Evolutionary conservation across 2,113 vertebrate genomes (phyloP).

Genomic region (Pyrgilauda ruficollis): DNA sequence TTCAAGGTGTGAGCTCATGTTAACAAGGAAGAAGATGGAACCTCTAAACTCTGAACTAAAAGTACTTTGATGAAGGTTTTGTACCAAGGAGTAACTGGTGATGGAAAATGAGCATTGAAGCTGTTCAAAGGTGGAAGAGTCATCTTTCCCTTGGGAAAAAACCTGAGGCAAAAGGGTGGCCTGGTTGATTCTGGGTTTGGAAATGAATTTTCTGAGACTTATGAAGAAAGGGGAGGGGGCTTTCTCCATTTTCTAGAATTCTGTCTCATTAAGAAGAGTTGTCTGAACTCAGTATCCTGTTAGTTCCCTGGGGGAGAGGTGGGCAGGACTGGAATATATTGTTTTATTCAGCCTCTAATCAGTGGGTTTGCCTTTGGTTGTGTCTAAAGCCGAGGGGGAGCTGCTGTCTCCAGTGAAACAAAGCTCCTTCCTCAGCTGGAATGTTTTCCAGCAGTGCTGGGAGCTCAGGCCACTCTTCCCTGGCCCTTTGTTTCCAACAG

Average conservation of each 20-base stretch:
- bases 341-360: not conserved
- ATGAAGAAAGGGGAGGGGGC: not conserved
- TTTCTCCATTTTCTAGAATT: not conserved
- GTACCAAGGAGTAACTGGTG: not conserved
- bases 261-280: not conserved
- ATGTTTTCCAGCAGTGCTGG: not conserved
- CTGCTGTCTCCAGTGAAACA: not conserved
- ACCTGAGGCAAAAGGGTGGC: not conserved
- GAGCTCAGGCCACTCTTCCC: not conserved
- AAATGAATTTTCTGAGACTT: not conserved
- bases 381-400: not conserved
- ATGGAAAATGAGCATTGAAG: not conserved
- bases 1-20: not conserved
- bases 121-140: not conserved
- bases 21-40: not conserved
- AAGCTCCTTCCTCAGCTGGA: not conserved
- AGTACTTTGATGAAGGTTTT: not conserved
- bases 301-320: not conserved
- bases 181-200: not conserved
- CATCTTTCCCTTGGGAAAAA: not conserved
- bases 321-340: not conserved
- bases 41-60: not conserved
- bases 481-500: not conserved
- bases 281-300: rapidly evolving
- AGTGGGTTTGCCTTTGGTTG: not conserved